Evolutionary conservation across 2,113 vertebrate genomes (phyloP).

Genomic region (Saccopteryx bilineata): DNA sequence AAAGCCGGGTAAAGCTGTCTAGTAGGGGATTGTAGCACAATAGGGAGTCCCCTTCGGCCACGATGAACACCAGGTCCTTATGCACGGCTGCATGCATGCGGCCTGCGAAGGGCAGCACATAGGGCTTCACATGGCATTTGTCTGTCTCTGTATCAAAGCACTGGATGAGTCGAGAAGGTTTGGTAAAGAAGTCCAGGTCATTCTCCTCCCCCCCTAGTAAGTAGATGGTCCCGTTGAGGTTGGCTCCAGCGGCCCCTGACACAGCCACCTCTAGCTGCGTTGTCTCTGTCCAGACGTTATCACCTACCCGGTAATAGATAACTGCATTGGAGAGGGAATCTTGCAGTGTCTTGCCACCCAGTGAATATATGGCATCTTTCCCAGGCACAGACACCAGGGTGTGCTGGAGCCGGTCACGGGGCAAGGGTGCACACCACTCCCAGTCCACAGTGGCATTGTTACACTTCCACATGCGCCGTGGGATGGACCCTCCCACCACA

Average conservation of each 20-base stretch:
- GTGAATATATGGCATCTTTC: constrained; percentile 96
- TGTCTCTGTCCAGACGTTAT: constrained; percentile 98
- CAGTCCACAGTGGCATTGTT: constrained; percentile 99
- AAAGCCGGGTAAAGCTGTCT: constrained; percentile 98
- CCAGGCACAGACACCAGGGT: constrained; percentile 95
- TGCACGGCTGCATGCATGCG: constrained; percentile 98
- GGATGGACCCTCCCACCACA: constrained; percentile 98
- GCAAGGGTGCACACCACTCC: constrained; percentile 98
- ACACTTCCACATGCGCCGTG: constrained; percentile 99
- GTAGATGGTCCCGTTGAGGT: constrained; percentile 97
- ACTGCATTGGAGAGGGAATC: constrained; percentile 97
- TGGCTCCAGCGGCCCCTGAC: constrained; percentile 96
- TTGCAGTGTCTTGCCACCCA: constrained; percentile 97
- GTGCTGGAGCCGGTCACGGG: constrained; percentile 97
- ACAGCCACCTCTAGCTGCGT: constrained; percentile 96
- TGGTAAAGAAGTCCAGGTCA: constrained; percentile 99
- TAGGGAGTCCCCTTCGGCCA: constrained; percentile 96
- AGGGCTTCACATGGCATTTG: constrained; percentile 96
- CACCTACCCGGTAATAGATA: constrained; percentile 97
- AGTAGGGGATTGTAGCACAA: constrained; percentile 97
- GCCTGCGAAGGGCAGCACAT: constrained; percentile 96
- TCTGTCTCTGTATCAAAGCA: constrained; percentile 96
- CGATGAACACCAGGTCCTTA: constrained; percentile 98
- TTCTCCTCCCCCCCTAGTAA: constrained; percentile 98
- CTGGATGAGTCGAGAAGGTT: constrained; percentile 98